These are phyloP conservation scores for Neotragus moschatus DNA, from an alignment of 2,113 vertebrate species.

Conservation along the genomic window DNA sequence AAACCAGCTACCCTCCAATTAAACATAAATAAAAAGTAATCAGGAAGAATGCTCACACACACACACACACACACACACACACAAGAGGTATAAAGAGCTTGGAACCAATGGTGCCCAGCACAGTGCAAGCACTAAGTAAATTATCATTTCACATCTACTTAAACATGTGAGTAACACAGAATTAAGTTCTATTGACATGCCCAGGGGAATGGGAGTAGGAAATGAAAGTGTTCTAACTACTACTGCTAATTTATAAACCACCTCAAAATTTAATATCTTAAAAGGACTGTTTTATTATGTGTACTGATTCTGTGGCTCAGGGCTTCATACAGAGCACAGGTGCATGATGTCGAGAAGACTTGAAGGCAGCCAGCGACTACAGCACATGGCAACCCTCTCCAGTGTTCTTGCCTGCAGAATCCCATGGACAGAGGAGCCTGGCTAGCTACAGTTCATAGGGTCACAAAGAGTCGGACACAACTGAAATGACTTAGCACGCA, in stretches of 20 bases:
- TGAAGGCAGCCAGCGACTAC: rapidly evolving
- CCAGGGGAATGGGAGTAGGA: neutral
- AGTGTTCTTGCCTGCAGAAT: neutral
- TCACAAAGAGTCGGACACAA: neutral
- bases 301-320: neutral
- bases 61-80: neutral
- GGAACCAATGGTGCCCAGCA: neutral
- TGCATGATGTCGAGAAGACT: neutral
- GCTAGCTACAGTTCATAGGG: neutral
- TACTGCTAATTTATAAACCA: neutral
- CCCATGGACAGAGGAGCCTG: neutral
- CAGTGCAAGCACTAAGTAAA: neutral
- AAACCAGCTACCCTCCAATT: neutral
- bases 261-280: neutral
- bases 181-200: neutral
- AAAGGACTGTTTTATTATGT: neutral
- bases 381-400: neutral
- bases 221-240: neutral
- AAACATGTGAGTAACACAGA: neutral
- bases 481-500: neutral
- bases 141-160: neutral
- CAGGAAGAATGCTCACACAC: neutral
- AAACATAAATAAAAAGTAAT: neutral
- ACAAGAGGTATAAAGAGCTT: neutral
- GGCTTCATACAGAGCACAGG: neutral